phyloP scores from a whole-genome alignment of 64 coral and sea anemone genomes.

The Anthopleura sola region DNA sequence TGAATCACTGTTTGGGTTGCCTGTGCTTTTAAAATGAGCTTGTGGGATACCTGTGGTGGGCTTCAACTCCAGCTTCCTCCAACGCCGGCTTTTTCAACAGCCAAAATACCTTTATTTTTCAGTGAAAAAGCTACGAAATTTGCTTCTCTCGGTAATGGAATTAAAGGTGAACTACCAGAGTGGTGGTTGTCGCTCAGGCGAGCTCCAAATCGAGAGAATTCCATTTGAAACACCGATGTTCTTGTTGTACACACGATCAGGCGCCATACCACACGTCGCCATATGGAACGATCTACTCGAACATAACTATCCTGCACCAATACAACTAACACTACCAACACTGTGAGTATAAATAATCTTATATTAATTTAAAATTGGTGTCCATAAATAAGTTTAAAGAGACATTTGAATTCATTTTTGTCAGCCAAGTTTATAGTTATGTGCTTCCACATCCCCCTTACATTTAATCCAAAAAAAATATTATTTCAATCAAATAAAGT shows the following conservation, averaged over 20 bases:
- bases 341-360: constrained; percentile 46
- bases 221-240: constrained; percentile 58
- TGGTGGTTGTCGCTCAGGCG: constrained; percentile 10
- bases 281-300: constrained; percentile 36
- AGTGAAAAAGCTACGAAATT: not conserved
- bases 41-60: not conserved
- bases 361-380: not conserved
- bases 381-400: no score
- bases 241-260: constrained; percentile 62
- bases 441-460: no score
- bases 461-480: no score
- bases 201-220: constrained; percentile 43
- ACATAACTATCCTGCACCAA: constrained; percentile 19
- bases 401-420: no score
- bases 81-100: not conserved
- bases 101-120: not conserved
- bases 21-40: not conserved
- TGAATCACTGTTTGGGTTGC: not conserved
- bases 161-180: not conserved
- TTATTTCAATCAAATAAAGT: no score
- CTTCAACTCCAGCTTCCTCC: not conserved
- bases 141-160: constrained; percentile 1
- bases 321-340: constrained; percentile 65
- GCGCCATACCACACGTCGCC: constrained; percentile 63
- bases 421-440: no score